A percentile compares a stretch with the other conserved stretches of the same genome.
Evolutionary conservation across 2,797 vertebrate genomes (phyloP).

Genomic region (Phalanger gymnotis): DNA sequence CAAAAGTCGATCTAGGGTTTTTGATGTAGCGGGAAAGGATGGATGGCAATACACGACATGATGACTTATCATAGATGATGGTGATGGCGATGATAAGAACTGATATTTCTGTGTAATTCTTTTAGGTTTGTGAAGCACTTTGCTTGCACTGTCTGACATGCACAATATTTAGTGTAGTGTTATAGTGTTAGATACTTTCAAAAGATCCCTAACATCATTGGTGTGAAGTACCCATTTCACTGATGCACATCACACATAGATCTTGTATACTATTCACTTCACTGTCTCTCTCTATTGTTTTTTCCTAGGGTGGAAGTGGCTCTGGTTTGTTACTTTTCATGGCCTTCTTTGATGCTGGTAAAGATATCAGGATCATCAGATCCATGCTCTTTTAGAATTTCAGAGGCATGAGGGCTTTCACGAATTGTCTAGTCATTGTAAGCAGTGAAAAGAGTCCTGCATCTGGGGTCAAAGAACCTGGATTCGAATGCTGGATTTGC

Average conservation of each 20-base stretch:
- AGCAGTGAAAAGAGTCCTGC: neutral
- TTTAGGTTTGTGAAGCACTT: neutral
- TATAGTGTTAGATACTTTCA: neutral
- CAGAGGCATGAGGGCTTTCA: neutral
- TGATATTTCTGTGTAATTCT: neutral
- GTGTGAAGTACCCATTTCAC: neutral
- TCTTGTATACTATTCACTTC: neutral
- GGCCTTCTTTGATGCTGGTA: slow-evolving; percentile 25
- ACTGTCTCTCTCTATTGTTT: neutral
- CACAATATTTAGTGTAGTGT: neutral
- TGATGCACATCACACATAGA: neutral
- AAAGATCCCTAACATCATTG: neutral
- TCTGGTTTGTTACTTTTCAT: slow-evolving; percentile 15
- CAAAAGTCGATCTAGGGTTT: neutral
- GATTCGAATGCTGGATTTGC: neutral
- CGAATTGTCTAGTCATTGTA: neutral
- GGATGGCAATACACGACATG: neutral
- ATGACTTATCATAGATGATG: neutral
- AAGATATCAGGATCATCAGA: slow-evolving; percentile 14
- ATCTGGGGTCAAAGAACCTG: neutral
- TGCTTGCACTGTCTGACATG: neutral
- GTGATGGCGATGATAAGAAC: neutral
- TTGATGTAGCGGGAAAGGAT: neutral
- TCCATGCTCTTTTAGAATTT: neutral
- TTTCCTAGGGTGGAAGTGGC: neutral